phyloP scores from a whole-genome alignment of 2,888 invertebrate genomes.

The Melanargia galathea region DNA sequence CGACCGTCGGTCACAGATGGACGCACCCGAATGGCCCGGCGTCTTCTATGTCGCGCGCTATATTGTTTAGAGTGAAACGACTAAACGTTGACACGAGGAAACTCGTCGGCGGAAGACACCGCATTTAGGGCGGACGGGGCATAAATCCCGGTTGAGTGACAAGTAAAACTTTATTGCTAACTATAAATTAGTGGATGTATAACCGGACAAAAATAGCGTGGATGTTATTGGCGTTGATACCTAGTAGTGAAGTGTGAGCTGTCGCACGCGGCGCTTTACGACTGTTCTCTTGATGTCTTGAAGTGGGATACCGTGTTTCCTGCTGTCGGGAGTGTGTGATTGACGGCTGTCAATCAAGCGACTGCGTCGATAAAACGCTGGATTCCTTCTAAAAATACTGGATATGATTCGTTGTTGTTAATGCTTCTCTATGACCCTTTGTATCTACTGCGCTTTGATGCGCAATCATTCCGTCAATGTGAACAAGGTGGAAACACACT shows the following conservation, averaged over 20 bases:
- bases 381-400: conserved; percentile 13
- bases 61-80: conserved; percentile 54
- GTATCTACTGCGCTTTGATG: too few relatives aligned
- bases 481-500: too few relatives aligned
- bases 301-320: conserved; percentile 28
- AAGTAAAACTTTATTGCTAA: conserved; percentile 78
- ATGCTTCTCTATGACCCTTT: too few relatives aligned
- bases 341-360: conserved; percentile 22
- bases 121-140: conserved; percentile 73
- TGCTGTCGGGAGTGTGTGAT: conserved; percentile 20
- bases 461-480: too few relatives aligned
- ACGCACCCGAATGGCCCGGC: conserved; percentile 62
- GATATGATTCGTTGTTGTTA: too few relatives aligned
- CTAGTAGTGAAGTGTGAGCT: conserved; percentile 70
- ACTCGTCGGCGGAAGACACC: conserved; percentile 78
- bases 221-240: conserved; percentile 67
- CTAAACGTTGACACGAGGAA: conserved; percentile 76
- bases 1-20: conserved; percentile 62
- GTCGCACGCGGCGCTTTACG: conserved; percentile 68
- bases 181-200: conserved; percentile 76
- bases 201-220: conserved; percentile 69
- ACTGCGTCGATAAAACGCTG: conserved; percentile 7
- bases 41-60: conserved; percentile 65
- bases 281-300: conserved; percentile 29
- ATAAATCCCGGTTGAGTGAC: conserved; percentile 78